These are phyloP conservation scores for Nannobrachium achirus DNA, from an alignment of 2,113 vertebrate species.

Conservation along the genomic window DNA sequence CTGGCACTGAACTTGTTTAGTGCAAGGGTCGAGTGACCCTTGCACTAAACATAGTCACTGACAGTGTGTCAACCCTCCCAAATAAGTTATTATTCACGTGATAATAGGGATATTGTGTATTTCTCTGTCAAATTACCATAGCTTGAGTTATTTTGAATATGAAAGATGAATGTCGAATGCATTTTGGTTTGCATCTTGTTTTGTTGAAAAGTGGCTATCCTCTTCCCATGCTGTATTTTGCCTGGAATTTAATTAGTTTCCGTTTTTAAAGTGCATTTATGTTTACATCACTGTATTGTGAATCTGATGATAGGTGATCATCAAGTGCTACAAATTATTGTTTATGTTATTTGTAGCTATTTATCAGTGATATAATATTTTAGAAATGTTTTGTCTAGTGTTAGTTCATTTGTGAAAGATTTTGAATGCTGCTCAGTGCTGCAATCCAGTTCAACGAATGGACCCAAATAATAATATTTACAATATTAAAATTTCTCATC, in stretches of 20 bases:
- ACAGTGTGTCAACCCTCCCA: slow-evolving; percentile 3
- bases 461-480: background rate
- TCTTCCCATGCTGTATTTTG: background rate
- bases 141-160: background rate
- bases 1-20: background rate
- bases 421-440: background rate
- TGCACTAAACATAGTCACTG: too few species aligned
- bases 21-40: slow-evolving; percentile 22
- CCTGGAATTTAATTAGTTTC: background rate
- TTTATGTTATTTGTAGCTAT: background rate
- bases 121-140: background rate
- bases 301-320: background rate
- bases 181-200: too few species aligned
- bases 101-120: background rate
- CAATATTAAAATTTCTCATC: too few species aligned
- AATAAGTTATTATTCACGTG: slow-evolving; percentile 14
- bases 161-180: too few species aligned
- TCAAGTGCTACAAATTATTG: background rate
- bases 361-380: background rate
- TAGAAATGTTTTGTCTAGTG: background rate
- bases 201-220: background rate
- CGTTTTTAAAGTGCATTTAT: slow-evolving; percentile 24
- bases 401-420: background rate
- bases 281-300: background rate
- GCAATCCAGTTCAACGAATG: background rate